Evolutionary conservation across 2,113 vertebrate species (phyloP), one percentile per base, ranked within the genome.

Genomic region (Pteronura brasiliensis): DNA sequence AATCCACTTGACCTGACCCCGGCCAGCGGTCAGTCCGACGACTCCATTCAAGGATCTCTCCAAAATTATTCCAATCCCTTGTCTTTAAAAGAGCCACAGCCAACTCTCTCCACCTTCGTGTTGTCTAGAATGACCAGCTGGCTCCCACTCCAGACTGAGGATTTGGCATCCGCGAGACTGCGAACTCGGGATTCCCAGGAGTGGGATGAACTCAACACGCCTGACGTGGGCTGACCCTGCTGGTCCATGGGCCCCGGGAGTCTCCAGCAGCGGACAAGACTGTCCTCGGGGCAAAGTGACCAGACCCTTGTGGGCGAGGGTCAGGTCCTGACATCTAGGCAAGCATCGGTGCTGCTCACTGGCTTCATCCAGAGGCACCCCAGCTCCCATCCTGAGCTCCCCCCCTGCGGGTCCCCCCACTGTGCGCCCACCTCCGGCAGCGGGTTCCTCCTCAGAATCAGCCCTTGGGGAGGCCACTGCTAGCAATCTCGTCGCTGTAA

Each of bases 271-370:
- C 11, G 44, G 74, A 52, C 49, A 47, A 71, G 25, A 27, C 44
- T 3, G 8, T 47, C 63, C 57, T 34, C 4, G 1, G 77, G 34
- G 47, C 42, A 67, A 87, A 31, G 59, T 6, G 1, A 83, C 42
- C 21, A 2, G 12, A 42, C 65, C 25, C 4, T 0, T 21, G 27
- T 13, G 1, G 39, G 27, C 65, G 55, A 93, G 31, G 39, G 25
- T 44, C 59, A n/a, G 83, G 34, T 63, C 44, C 87, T 39, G 71
- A 63, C 1, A 0, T 74, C 52, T 69, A 36, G 20, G 20, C 10
- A 0, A 27, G 10, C 29, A 31, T 20, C 44, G 6, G 0, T 0
- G 34, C 7, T 49, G n/a, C 44, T 71, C 3, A 0, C 47, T 18
- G 57, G 94, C 34, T 47, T 59, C 29, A 42, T 36, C 61, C 82